Conservation (phyloP, 1,140 invertebrate species). For the Leptinotarsa defecta region DNA sequence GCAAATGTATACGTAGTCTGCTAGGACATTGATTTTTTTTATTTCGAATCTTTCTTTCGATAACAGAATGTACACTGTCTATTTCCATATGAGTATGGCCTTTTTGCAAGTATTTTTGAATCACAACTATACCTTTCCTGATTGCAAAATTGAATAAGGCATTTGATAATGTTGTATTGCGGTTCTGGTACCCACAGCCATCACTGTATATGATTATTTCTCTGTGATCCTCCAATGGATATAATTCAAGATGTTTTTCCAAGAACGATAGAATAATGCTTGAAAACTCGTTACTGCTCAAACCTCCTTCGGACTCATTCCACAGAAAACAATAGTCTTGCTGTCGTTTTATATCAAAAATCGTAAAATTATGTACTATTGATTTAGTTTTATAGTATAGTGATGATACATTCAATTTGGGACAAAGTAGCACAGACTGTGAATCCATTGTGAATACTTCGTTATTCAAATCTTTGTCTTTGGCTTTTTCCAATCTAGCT, state of each 20-base stretch:
- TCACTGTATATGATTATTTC: constrained; percentile 31
- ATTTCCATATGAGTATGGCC: constrained; percentile 54
- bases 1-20: constrained; percentile 27
- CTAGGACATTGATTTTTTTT: constrained; percentile 29
- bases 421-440: constrained; percentile 34
- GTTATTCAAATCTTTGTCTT: constrained; percentile 32
- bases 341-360: neutral
- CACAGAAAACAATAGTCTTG: constrained; percentile 11
- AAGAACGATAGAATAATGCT: constrained; percentile 30
- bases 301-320: constrained; percentile 2
- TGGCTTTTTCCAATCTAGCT: constrained; percentile 36
- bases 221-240: constrained; percentile 15
- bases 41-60: constrained; percentile 17
- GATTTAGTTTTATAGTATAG: constrained; percentile 54
- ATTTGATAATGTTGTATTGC: constrained; percentile 13
- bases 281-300: constrained; percentile 16
- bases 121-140: constrained; percentile 1
- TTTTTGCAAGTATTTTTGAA: constrained; percentile 41
- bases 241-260: too few species aligned
- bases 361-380: constrained; percentile 52
- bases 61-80: constrained; percentile 33
- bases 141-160: constrained; percentile 24
- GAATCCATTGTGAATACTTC: constrained; percentile 30
- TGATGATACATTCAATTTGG: constrained; percentile 34
- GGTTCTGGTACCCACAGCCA: constrained; percentile 26